Evolutionary conservation across 2,888 invertebrate species (phyloP).

Genomic region (Chrysolina americana): DNA sequence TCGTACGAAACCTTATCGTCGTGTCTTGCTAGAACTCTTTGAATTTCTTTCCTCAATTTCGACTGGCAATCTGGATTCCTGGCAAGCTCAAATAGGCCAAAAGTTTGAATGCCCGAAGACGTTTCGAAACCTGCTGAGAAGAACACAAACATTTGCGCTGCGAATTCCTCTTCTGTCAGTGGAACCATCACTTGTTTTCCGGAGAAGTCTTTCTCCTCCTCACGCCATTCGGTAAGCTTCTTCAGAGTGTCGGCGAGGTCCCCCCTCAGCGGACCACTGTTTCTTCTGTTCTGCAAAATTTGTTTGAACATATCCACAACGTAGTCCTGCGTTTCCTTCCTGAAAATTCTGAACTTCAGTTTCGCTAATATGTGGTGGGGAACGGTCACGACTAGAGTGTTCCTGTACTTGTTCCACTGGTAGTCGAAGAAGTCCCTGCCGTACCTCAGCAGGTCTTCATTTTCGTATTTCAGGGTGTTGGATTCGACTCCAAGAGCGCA

Average conservation of each 20-base stretch:
- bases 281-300: slow-evolving; percentile 63
- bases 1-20: slow-evolving; percentile 56
- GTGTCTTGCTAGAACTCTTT: slow-evolving; percentile 49
- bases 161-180: slow-evolving; percentile 50
- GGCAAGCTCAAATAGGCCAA: slow-evolving; percentile 71
- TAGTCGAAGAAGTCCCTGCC: slow-evolving; percentile 54
- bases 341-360: slow-evolving; percentile 56
- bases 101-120: slow-evolving; percentile 67
- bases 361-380: slow-evolving; percentile 50
- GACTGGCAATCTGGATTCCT: slow-evolving; percentile 69
- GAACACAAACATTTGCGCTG: slow-evolving; percentile 59
- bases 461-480: slow-evolving; percentile 71
- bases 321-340: slow-evolving; percentile 62
- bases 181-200: slow-evolving; percentile 51
- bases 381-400: slow-evolving; percentile 49
- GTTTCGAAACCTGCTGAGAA: slow-evolving; percentile 66
- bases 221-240: slow-evolving; percentile 52
- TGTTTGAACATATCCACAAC: slow-evolving; percentile 68
- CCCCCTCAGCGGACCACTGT: slow-evolving; percentile 67
- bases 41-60: slow-evolving; percentile 55
- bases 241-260: slow-evolving; percentile 72
- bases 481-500: slow-evolving; percentile 75
- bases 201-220: slow-evolving; percentile 49
- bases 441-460: slow-evolving; percentile 67
- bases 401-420: slow-evolving; percentile 51